Percentiles rank a stretch among this genome's conserved stretches.
These are phyloP conservation scores for Callaeas wilsoni DNA, from an alignment of 2,113 vertebrate species.

Conservation along the genomic window DNA sequence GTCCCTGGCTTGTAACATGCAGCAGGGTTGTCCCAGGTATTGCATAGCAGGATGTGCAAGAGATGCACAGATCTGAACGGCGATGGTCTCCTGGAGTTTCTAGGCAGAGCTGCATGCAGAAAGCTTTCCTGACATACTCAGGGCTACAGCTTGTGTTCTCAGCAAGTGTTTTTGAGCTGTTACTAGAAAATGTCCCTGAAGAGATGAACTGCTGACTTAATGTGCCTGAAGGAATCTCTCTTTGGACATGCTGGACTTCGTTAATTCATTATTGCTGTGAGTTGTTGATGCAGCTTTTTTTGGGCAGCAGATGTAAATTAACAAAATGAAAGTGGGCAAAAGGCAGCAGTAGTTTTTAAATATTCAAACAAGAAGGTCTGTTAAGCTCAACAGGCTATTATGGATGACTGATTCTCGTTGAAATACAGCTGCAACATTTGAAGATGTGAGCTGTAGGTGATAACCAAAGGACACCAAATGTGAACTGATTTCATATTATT, in stretches of 20 bases:
- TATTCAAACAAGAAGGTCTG: background rate
- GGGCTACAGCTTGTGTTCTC: background rate
- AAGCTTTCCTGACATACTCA: background rate
- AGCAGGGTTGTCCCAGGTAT: background rate
- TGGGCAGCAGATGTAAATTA: background rate
- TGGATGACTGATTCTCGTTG: background rate
- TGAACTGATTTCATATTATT: constrained; percentile 63
- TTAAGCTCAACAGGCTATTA: background rate
- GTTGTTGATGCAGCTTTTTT: background rate
- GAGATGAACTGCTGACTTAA: background rate
- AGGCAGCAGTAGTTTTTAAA: background rate
- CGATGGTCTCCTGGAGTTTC: background rate
- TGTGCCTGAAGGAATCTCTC: background rate
- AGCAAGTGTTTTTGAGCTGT: background rate
- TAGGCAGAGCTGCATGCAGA: background rate
- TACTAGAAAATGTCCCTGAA: background rate
- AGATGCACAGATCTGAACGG: background rate
- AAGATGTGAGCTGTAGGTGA: constrained; percentile 47
- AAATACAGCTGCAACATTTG: constrained; percentile 49
- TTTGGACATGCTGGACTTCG: background rate
- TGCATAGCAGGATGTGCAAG: background rate
- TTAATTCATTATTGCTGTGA: background rate
- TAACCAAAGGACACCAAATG: constrained; percentile 61
- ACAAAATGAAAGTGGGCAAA: background rate
- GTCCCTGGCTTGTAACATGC: background rate